Conservation (phyloP, 2,888 invertebrate genomes). For the Acrobasis repandana region DNA sequence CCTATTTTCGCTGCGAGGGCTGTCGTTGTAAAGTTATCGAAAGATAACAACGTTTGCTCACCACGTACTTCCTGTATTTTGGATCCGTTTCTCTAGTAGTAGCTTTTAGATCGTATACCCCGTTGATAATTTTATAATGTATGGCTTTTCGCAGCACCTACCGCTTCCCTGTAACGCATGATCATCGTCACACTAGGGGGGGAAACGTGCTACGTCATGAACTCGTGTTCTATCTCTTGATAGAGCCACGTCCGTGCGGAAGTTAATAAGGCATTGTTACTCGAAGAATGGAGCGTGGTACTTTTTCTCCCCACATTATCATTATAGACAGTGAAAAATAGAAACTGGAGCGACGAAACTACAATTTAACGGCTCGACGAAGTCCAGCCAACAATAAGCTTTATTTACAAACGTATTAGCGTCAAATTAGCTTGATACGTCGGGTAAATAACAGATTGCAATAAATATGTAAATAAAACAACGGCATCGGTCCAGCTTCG, state of each 20-base stretch:
- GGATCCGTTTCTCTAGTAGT: constrained; percentile 71
- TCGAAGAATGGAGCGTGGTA: constrained; percentile 20
- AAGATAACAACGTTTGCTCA: constrained; percentile 71
- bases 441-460: constrained; percentile 71
- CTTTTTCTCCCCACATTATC: constrained; percentile 45
- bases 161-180: constrained; percentile 50
- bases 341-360: constrained; percentile 44
- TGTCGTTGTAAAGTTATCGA: constrained; percentile 64
- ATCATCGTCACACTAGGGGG: constrained; percentile 58
- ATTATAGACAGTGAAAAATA: constrained; percentile 76
- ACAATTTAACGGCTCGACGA: constrained; percentile 33
- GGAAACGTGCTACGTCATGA: constrained; percentile 38
- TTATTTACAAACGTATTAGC: constrained; percentile 40
- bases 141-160: constrained; percentile 49
- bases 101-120: constrained; percentile 58
- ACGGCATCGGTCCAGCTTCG: constrained; percentile 67
- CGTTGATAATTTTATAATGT: constrained; percentile 64
- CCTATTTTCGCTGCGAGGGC: constrained; percentile 57
- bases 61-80: constrained; percentile 75
- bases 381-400: constrained; percentile 36
- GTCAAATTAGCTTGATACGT: constrained; percentile 46
- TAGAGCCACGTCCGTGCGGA: background rate
- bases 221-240: background rate
- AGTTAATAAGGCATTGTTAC: background rate
- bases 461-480: constrained; percentile 79